These are phyloP conservation scores for Urocitellus parryii DNA, from an alignment of 2,113 vertebrate species.

Conservation along the genomic window DNA sequence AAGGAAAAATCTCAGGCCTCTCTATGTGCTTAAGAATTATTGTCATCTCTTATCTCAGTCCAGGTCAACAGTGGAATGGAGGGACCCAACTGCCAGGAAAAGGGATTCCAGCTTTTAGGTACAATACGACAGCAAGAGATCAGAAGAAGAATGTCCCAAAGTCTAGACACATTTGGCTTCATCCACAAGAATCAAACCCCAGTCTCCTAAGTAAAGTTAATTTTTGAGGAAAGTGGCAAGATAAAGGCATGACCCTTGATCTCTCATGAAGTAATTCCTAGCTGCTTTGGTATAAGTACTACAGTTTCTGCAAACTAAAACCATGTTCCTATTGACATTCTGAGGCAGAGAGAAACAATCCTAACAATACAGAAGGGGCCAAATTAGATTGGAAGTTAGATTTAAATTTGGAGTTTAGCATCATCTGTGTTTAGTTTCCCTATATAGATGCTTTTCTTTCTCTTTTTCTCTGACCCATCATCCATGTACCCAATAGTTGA, in stretches of 20 bases:
- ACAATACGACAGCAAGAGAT: not conserved
- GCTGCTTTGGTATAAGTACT: not conserved
- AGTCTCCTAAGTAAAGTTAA: not conserved
- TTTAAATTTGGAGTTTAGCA: not conserved
- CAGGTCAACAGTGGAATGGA: not conserved
- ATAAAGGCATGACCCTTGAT: not conserved
- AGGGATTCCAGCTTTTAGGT: not conserved
- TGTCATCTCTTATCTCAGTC: not conserved
- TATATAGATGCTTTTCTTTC: not conserved
- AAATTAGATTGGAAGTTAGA: not conserved
- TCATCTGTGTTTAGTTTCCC: not conserved
- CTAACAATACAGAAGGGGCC: not conserved
- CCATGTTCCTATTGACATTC: not conserved
- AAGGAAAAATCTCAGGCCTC: not conserved
- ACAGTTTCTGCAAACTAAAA: not conserved
- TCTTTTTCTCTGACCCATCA: not conserved
- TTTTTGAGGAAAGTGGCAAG: not conserved
- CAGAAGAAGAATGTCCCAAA: not conserved
- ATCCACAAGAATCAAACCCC: not conserved
- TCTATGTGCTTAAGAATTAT: not conserved
- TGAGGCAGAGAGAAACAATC: not conserved
- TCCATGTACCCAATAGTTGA: not conserved
- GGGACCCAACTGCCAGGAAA: not conserved
- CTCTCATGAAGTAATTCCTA: not conserved
- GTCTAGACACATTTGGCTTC: not conserved